phyloP scores from a whole-genome alignment of 1,140 invertebrate species.

The Andricus grossulariae region DNA sequence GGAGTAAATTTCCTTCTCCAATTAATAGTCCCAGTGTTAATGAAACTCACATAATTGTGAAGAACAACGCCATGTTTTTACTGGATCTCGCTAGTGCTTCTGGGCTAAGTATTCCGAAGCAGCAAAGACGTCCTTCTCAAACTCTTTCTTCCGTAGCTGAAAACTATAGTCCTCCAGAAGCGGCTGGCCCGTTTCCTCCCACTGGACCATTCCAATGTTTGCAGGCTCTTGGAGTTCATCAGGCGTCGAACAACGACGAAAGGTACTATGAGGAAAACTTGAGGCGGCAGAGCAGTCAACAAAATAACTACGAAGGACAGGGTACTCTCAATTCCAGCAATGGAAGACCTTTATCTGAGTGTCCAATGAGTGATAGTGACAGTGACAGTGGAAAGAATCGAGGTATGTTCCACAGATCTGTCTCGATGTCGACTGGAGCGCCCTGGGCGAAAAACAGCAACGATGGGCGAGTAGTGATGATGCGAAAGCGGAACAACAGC shows the following conservation, averaged over 20 bases:
- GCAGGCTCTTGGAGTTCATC: constrained; percentile 80
- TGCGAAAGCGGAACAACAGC: constrained; percentile 84
- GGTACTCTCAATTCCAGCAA: background rate
- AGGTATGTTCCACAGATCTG: constrained; percentile 80
- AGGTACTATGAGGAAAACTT: constrained; percentile 77
- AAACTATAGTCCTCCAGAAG: constrained; percentile 78
- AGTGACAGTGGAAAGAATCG: constrained; percentile 77
- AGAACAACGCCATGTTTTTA: constrained; percentile 96
- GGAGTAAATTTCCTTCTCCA: constrained; percentile 65
- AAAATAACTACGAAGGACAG: constrained; percentile 36
- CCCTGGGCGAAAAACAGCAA: constrained; percentile 79
- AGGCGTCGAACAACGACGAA: constrained; percentile 77
- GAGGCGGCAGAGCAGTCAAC: constrained; percentile 70
- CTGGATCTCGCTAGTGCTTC: constrained; percentile 89
- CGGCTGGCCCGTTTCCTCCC: constrained; percentile 77
- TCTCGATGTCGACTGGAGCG: constrained; percentile 81
- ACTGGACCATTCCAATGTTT: constrained; percentile 88
- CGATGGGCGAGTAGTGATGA: constrained; percentile 80
- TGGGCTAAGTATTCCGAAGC: constrained; percentile 74
- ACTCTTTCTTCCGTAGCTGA: constrained; percentile 80
- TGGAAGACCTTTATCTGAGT: constrained; percentile 75
- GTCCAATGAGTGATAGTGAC: constrained; percentile 77
- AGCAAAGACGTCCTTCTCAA: constrained; percentile 76
- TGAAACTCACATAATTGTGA: constrained; percentile 88
- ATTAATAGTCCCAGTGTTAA: constrained; percentile 64